Base-by-base conservation (phyloP, 2,113 vertebrate genomes). In the Hypocryptadius cinnamomeus region DNA sequence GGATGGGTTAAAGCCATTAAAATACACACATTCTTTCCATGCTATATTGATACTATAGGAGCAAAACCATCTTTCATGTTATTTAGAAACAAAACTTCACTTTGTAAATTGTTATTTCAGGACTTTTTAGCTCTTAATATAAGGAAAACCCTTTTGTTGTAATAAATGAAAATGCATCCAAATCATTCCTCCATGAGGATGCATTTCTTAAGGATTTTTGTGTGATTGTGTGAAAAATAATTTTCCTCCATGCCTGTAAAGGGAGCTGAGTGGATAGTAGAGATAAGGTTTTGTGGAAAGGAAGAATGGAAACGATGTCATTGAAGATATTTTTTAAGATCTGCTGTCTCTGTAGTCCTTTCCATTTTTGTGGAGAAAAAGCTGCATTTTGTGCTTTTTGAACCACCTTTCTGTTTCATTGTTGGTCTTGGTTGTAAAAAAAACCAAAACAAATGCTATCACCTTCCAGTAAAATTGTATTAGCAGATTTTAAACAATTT, bases 141-240 rank as follows among this genome's bases (percentile, higher is more conserved):
- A 82, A 70, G 90, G 47, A 73, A 89, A 93, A 24, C 6, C 18
- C 18, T 93, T 88, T 68, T 84, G 37, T 74, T 83, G 31, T 86
- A 64, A 84, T 64, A 71, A 78, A 76, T 39, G 44, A 83, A 83
- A 88, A 71, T 71, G 15, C 21, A 54, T 64, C 44, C n/a, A 71
- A 79, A 54, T 65, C n/a, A 53, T 86, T 95, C 25, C 33, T 79
- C 71, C 4, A 4, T 27, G 44, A 74, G 53, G 40, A 56, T 84
- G 51, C 39, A 53, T 93, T 94, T 93, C 61, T 6, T 72, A 50
- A 65, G 56, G 79, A 57, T 74, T 91, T 90, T 66, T 73, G 19
- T 71, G 71, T 70, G 91, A 92, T 85, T 37, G n/a, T 51, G 23
- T 92, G 76, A 87, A 85, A 90, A 93, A 72, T 77, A 69, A 82